Evolutionary conservation across 2,888 invertebrate species (phyloP), one percentile per base, ranked within the genome.

Genomic region (Pecten maximus): DNA sequence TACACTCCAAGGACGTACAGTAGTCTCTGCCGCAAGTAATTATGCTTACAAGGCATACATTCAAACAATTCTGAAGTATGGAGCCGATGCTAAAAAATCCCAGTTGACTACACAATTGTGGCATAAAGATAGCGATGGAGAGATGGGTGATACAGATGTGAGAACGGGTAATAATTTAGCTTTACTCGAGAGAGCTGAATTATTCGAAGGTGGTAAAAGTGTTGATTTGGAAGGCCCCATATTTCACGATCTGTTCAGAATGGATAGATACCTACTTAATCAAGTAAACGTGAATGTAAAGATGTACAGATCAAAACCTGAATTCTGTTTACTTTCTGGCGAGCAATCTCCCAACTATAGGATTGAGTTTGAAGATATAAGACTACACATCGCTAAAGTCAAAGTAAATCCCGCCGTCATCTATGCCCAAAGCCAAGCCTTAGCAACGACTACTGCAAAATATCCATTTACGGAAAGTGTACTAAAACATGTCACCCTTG

Each of bases 31-130:
- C 10, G 89, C 92, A 35, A 91, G 88, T 87, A 91, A 93, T 87
- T 92, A 93, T 88, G 89, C 93, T 4, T 93, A 92, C 87, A 91
- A 92, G 60, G 90, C 93, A 35, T 91, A 89, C 89, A 91, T 93
- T 86, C 92, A 91, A 16, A 90, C 90, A 10, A 44, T 91, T 40
- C 50, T 91, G 2, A 88, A 88, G 15, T 90, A 89, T 54, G 90
- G 90, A 28, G 28, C 86, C 3, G 89, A 89, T 12, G 90, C 91
- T 28, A 90, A 90, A 88, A 87, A 15, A 40, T 89, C 91, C 1
- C 91, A 91, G 40, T 88, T 90, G 0, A 90, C 90, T 23, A 87
- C 90, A 2, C 89, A 90, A 35, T 40, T 90, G 44, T 90, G 40
- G 40, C 16, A 87, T 23, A 89, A 90, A 60, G 91, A 91, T 35